A percentile compares a stretch with the other conserved stretches of the same genome.
phyloP scores from a whole-genome alignment of 2,888 invertebrate species.

The Cerceris ruficornis region DNA sequence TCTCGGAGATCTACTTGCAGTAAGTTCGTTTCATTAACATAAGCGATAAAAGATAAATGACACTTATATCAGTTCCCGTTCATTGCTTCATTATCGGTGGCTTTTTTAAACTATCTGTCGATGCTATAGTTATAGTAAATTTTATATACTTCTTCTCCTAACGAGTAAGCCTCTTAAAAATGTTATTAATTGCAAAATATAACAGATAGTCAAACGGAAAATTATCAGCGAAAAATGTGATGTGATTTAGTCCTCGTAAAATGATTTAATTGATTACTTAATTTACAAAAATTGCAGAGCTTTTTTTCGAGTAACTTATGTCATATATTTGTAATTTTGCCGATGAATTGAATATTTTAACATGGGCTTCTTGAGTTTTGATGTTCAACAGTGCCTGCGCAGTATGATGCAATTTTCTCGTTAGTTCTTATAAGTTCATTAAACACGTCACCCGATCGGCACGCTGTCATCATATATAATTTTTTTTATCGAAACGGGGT shows the following conservation, averaged over 20 bases:
- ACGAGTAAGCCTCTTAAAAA: too few relatives aligned
- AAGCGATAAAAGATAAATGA: slow-evolving; percentile 12
- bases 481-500: neutral
- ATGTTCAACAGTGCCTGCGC: neutral
- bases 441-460: neutral
- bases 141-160: neutral
- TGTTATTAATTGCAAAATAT: too few relatives aligned
- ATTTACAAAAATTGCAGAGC: too few relatives aligned
- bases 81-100: neutral
- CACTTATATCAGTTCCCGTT: neutral
- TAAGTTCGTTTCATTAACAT: slow-evolving; percentile 8
- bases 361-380: neutral
- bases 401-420: neutral
- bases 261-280: too few relatives aligned
- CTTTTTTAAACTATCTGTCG: neutral
- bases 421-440: neutral
- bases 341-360: too few relatives aligned
- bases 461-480: neutral
- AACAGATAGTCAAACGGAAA: too few relatives aligned
- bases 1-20: neutral
- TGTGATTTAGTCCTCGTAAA: too few relatives aligned
- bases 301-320: too few relatives aligned
- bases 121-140: neutral
- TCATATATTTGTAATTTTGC: too few relatives aligned
- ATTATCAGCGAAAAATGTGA: too few relatives aligned